Percentiles rank a stretch among this genome's conserved stretches.
Evolutionary conservation across 1,140 invertebrate species (phyloP).

Genomic region (Glossosoma conforme): DNA sequence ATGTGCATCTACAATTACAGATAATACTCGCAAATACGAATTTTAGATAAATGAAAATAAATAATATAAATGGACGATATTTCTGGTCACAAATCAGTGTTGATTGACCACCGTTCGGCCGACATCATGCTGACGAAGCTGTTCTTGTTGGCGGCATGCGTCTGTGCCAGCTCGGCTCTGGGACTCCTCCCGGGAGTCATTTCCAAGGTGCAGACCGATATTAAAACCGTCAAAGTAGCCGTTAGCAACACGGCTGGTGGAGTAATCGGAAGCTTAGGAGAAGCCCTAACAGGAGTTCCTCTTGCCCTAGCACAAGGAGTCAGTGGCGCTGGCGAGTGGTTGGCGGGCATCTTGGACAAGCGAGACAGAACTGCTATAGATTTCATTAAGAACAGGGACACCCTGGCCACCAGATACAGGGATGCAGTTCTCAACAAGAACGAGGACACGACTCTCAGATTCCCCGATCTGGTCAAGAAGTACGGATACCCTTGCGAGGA

Average conservation of each 20-base stretch:
- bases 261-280: not conserved
- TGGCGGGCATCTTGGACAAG: slow-evolving; percentile 15
- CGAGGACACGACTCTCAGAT: slow-evolving; percentile 39
- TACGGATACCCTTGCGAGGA: slow-evolving; percentile 37
- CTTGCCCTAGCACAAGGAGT: slow-evolving; percentile 11
- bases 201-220: too few relatives aligned
- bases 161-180: too few relatives aligned
- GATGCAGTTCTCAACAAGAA: not conserved
- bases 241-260: slow-evolving; percentile 3
- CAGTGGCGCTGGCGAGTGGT: slow-evolving; percentile 14
- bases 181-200: too few relatives aligned
- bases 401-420: not conserved
- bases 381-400: not conserved
- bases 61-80: too few relatives aligned
- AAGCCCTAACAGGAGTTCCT: slow-evolving; percentile 8
- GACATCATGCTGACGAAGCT: too few relatives aligned
- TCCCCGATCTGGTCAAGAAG: slow-evolving; percentile 37
- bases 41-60: too few relatives aligned
- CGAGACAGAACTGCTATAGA: not conserved
- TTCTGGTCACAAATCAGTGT: too few relatives aligned
- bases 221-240: not conserved
- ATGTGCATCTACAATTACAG: too few relatives aligned
- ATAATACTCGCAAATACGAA: too few relatives aligned
- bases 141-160: too few relatives aligned
- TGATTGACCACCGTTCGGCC: too few relatives aligned